phyloP scores from a whole-genome alignment of 2,797 vertebrate species.

The Poeciliopsis presidionis region DNA sequence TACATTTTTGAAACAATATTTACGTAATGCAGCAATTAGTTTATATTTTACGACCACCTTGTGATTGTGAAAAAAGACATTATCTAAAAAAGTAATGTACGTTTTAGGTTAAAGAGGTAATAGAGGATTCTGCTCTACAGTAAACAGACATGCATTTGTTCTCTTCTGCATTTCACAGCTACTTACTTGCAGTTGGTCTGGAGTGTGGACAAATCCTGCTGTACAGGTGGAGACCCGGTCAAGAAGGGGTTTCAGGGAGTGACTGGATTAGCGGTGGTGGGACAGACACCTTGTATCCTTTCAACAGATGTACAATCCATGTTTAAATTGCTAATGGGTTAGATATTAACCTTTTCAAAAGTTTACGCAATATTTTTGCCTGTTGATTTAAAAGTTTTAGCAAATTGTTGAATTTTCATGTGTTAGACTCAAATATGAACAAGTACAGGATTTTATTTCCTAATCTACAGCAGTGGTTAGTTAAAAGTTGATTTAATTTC shows the following conservation, averaged over 20 bases:
- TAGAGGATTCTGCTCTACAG: neutral
- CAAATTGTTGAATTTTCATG: neutral
- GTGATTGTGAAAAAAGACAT: neutral
- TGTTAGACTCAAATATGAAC: neutral
- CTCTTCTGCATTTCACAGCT: constrained; percentile 73
- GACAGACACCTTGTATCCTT: constrained; percentile 86
- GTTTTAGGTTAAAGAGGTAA: no score
- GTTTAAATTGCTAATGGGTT: neutral
- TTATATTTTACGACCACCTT: neutral
- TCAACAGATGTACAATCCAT: neutral
- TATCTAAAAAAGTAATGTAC: neutral
- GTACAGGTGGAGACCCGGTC: constrained; percentile 85
- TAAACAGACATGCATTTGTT: constrained; percentile 5
- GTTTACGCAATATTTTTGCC: neutral
- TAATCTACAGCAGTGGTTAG: neutral
- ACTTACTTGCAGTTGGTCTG: constrained; percentile 90
- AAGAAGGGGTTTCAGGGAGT: constrained; percentile 66
- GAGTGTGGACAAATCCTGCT: constrained; percentile 88
- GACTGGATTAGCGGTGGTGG: constrained; percentile 86
- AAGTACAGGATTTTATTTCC: neutral
- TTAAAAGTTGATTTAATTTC: neutral
- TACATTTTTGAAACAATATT: neutral
- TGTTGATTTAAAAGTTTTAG: neutral
- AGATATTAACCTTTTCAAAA: neutral
- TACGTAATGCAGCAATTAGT: neutral